These are phyloP conservation scores for Nowickia ferox DNA, from an alignment of 2,888 invertebrate genomes.

Conservation along the genomic window DNA sequence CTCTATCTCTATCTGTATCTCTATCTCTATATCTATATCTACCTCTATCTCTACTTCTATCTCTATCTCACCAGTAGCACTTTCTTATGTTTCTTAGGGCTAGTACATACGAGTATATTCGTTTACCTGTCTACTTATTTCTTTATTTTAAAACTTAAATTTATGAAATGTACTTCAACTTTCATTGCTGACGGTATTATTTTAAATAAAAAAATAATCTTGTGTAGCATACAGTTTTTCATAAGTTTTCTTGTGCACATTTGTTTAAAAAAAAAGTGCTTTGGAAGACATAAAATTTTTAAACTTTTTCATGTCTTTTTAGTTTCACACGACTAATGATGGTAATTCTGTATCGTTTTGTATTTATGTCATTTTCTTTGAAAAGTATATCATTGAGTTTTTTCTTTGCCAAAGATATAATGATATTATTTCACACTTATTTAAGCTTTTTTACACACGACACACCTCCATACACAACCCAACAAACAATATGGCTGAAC, in stretches of 20 bases:
- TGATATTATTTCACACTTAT: slow-evolving; percentile 69
- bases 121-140: no score
- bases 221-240: no score
- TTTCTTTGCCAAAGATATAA: slow-evolving; percentile 44
- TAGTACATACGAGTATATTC: no score
- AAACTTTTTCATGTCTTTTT: slow-evolving; percentile 15
- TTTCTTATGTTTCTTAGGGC: no score
- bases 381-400: slow-evolving; percentile 57
- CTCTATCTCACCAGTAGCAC: no score
- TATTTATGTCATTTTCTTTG: slow-evolving; percentile 63
- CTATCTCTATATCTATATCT: no score
- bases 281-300: slow-evolving; percentile 31
- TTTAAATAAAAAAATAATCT: no score
- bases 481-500: not conserved
- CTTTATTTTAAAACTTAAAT: no score
- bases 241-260: not conserved
- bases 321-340: slow-evolving; percentile 13
- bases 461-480: not conserved
- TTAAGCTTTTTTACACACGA: slow-evolving; percentile 24
- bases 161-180: no score
- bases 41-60: no score
- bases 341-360: slow-evolving; percentile 50
- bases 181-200: no score
- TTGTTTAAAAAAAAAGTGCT: slow-evolving; percentile 15
- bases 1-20: no score